A percentile compares a stretch with the other conserved stretches of the same genome.
These are phyloP conservation scores for Drosophila burlai DNA, from an alignment of 1,140 invertebrate genomes.

Conservation along the genomic window DNA sequence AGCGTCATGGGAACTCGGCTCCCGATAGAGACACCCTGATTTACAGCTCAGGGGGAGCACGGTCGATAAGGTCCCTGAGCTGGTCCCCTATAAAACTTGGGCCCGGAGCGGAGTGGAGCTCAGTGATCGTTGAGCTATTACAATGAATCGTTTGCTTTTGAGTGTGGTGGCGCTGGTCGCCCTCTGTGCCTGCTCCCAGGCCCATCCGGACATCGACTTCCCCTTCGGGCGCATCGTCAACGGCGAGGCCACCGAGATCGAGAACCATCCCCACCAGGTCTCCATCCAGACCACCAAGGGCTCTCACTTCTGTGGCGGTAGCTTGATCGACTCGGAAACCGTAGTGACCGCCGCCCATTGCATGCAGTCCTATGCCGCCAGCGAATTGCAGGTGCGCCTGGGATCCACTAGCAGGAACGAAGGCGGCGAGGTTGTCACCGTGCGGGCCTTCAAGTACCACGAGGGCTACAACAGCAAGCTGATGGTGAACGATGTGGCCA, in stretches of 20 bases:
- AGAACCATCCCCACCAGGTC: constrained; percentile 65
- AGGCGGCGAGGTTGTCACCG: constrained; percentile 62
- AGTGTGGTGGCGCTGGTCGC: constrained; percentile 50
- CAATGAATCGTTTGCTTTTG: constrained; percentile 61
- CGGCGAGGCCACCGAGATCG: constrained; percentile 53
- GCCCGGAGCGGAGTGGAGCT: background rate
- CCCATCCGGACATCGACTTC: constrained; percentile 49
- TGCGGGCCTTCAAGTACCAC: constrained; percentile 60
- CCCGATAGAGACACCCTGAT: constrained; percentile 51
- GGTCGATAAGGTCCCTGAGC: constrained; percentile 39
- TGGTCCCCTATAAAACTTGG: constrained; percentile 46
- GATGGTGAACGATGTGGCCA: constrained; percentile 86
- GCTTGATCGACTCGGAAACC: constrained; percentile 85
- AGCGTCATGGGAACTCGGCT: constrained; percentile 2
- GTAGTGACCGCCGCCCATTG: constrained; percentile 89
- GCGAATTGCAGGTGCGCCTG: constrained; percentile 59
- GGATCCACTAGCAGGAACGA: constrained; percentile 56
- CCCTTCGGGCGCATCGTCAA: constrained; percentile 73
- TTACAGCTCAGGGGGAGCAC: constrained; percentile 34
- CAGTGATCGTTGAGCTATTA: constrained; percentile 41
- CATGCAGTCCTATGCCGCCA: constrained; percentile 53
- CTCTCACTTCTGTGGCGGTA: constrained; percentile 87
- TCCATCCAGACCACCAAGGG: constrained; percentile 61
- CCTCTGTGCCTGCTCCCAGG: constrained; percentile 33
- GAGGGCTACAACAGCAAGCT: constrained; percentile 63